A percentile compares a stretch with the other conserved stretches of the same genome.
phyloP scores from a whole-genome alignment of 1,140 invertebrate species.

The Temnothorax curvispinosus region DNA sequence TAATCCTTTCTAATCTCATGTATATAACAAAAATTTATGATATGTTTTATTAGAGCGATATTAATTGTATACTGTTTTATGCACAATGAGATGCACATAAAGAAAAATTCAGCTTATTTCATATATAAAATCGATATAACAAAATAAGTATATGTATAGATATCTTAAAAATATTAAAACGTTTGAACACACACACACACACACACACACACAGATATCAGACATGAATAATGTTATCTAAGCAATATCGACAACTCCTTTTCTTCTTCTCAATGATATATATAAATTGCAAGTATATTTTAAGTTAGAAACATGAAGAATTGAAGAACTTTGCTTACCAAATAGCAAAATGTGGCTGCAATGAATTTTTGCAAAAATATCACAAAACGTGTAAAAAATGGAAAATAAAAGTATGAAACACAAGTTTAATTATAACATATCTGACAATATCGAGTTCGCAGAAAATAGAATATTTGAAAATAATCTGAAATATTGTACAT shows the following conservation, averaged over 20 bases:
- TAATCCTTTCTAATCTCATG: too few species aligned
- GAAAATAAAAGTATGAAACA: not conserved
- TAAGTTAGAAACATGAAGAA: not conserved
- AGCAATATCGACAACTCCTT: not conserved
- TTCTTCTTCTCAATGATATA: slow-evolving; percentile 1
- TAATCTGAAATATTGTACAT: not conserved
- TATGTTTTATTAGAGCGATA: not conserved
- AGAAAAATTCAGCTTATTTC: not conserved
- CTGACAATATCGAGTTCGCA: not conserved
- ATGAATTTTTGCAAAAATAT: too few species aligned
- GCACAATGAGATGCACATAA: not conserved
- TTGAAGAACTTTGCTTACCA: not conserved
- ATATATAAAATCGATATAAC: not conserved
- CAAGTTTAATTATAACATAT: not conserved
- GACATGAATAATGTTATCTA: slow-evolving; percentile 7
- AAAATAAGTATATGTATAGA: not conserved
- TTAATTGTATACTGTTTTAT: not conserved
- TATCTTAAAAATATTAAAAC: not conserved
- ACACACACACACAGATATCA: not conserved
- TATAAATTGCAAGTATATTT: not conserved
- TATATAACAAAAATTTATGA: too few species aligned
- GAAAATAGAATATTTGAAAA: not conserved
- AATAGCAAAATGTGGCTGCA: not conserved
- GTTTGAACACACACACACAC: not conserved
- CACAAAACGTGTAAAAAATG: not conserved